phyloP scores from a whole-genome alignment of 2,797 vertebrate genomes.

The Staurois parvus region DNA sequence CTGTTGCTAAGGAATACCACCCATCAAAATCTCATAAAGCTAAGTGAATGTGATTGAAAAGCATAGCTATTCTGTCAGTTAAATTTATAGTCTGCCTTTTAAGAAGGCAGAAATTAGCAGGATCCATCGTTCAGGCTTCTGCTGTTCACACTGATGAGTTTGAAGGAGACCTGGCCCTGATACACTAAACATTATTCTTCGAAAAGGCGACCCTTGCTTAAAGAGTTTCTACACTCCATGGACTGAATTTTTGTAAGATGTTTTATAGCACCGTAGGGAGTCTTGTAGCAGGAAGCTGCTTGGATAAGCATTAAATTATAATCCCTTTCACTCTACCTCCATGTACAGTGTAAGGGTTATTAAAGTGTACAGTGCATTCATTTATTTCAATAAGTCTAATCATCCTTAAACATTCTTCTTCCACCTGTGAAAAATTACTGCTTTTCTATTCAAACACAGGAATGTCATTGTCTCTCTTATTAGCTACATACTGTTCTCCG shows the following conservation, averaged over 20 bases:
- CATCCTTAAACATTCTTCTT: conserved; percentile 53
- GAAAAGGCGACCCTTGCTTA: conserved; percentile 20
- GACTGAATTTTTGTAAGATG: conserved; percentile 42
- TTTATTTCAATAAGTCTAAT: conserved; percentile 52
- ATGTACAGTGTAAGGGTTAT: conserved; percentile 49
- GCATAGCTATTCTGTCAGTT: conserved; percentile 24
- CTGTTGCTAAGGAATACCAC: conserved; percentile 6
- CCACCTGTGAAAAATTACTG: conserved; percentile 49
- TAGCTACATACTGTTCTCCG: conserved; percentile 48
- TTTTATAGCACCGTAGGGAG: conserved; percentile 50
- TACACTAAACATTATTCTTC: conserved; percentile 29
- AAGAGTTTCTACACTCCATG: conserved; percentile 33
- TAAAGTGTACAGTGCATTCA: conserved; percentile 50
- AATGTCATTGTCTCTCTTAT: conserved; percentile 36
- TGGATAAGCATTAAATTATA: conserved; percentile 53
- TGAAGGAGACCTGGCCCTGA: background rate
- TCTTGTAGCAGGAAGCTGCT: conserved; percentile 47
- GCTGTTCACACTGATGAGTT: conserved; percentile 21
- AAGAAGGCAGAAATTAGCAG: conserved; percentile 11
- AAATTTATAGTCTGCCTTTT: conserved; percentile 1
- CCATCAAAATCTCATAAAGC: conserved; percentile 18
- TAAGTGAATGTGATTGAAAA: conserved; percentile 3
- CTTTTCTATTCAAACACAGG: conserved; percentile 32
- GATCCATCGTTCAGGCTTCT: conserved; percentile 14
- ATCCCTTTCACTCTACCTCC: conserved; percentile 44